phyloP scores from a whole-genome alignment of 2,888 invertebrate species.

The Platycheirus rosarum region DNA sequence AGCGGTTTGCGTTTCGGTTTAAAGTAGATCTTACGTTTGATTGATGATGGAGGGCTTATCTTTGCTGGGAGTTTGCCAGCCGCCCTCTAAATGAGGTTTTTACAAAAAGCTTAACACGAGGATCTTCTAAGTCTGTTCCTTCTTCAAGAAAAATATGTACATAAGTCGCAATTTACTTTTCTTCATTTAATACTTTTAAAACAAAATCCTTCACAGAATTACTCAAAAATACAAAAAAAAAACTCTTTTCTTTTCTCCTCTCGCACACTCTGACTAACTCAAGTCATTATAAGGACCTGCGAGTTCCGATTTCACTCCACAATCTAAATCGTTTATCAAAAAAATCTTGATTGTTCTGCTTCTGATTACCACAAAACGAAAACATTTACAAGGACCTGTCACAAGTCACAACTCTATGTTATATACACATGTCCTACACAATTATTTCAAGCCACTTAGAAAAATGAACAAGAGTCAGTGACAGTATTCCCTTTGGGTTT shows the following conservation, averaged over 20 bases:
- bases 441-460: slow-evolving; percentile 59
- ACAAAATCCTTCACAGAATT: not conserved
- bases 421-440: slow-evolving; percentile 52
- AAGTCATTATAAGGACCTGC: not conserved
- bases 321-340: slow-evolving; percentile 54
- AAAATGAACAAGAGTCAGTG: slow-evolving; percentile 46
- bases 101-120: too few species aligned
- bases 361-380: slow-evolving; percentile 57
- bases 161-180: too few species aligned
- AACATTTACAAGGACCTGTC: slow-evolving; percentile 46
- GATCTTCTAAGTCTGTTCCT: too few species aligned
- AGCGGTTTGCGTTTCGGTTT: too few species aligned
- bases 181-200: not conserved
- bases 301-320: not conserved
- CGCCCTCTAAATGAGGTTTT: too few species aligned
- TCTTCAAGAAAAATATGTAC: too few species aligned
- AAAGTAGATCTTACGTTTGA: too few species aligned
- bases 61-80: too few species aligned
- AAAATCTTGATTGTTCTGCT: too few species aligned
- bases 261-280: not conserved
- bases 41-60: too few species aligned
- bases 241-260: not conserved
- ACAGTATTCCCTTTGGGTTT: slow-evolving; percentile 21
- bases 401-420: slow-evolving; percentile 59
- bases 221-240: not conserved